Base-by-base conservation (phyloP, 2,113 vertebrate genomes). In the Diglossa brunneiventris region DNA sequence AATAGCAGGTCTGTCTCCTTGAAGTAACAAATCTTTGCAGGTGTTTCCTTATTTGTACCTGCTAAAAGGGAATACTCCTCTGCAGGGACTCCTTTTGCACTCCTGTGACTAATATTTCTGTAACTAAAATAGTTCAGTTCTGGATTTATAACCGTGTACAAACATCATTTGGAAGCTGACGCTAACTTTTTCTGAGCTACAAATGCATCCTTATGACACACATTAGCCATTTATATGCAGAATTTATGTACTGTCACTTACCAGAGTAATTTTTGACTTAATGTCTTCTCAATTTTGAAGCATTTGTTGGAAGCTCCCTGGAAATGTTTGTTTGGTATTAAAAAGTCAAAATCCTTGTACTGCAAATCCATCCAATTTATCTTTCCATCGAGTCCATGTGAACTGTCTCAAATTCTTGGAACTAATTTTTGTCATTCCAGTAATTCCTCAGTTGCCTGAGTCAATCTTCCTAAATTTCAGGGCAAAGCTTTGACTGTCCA, bases 81-180 rank as follows among this genome's bases (percentile, higher is more conserved):
- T 97, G 97, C 98, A 98, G 97, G 97, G 96, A 97, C 96, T 97
- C 84, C 95, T 97, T 97, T 98, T 98, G 97, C 97, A 98, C 97
- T 97, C 97, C 94, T 85, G 92, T 98, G 97, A 98, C 96, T 98
- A 97, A 98, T 96, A 87, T 97, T 98, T 98, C 96, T 98, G 79
- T 96, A 91, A 97, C 93, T 95, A 97, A 94, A 76, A 49, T 79
- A 61, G 90, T 95, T 78, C 83, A 8, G 85, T 97, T 97, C 76
- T 93, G 96, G 96, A 96, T 97, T 96, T 97, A 72, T 97, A 97
- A 96, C 84, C 56, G 39, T 96, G 96, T 97, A 75, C 94, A 91
- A 69, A 95, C 76, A 80, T 90, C 75, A 93, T 90, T 92, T 94
- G 96, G 95, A 95, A 96, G 95, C 96, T 96, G 94, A 63, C 42